Base-by-base conservation (phyloP, 2,888 invertebrate species). In the Sesia bembeciformis region DNA sequence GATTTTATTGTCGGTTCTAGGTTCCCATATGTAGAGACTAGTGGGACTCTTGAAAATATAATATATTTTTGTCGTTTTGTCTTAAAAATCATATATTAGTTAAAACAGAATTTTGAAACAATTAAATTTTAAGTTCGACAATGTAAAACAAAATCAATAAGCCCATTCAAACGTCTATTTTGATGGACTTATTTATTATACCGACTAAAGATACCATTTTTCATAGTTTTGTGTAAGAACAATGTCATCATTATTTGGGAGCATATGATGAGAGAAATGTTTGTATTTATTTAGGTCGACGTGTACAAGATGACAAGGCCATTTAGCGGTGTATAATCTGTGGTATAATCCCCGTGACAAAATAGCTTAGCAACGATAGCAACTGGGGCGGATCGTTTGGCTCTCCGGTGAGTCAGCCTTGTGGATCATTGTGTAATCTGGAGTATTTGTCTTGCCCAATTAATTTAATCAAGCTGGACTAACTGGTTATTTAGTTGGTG, bases 331-430 rank as follows among this genome's bases (percentile, higher is more conserved):
- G 46, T 46, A 41, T 41, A 23, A 23, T 23, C 23, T 23, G 23
- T 60, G 62, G 61, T 64, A 70, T 81, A 76, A 76, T 74, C 72
- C 67, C 69, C 65, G 66, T 74, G 71, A 73, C 72, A 68, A 72
- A 74, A 69, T 63, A 23, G 64, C 59, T 66, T 60, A 57, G 65
- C 67, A 62, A 69, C 65, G 63, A 62, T 54, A 63, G 64, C 66
- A 75, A 76, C 68, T 78, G 63, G 75, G 69, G 61, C 76, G 64
- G 65, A 67, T 65, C 68, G 67, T 23, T 23, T 23, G 46, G 46
- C n/a, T 46, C 46, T 46, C 46, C 23, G 46, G 46, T 46, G 46
- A 46, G 8, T 46, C 46, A 46, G 23, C 8, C 46, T n/a, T n/a
- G 8, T 23, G 23, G 23, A 23, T 23, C 23, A 23, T 46, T 46